A percentile compares a stretch with the other conserved stretches of the same genome.
phyloP scores from a whole-genome alignment of 2,797 vertebrate species.

The Enteromius afrohamiltoni region DNA sequence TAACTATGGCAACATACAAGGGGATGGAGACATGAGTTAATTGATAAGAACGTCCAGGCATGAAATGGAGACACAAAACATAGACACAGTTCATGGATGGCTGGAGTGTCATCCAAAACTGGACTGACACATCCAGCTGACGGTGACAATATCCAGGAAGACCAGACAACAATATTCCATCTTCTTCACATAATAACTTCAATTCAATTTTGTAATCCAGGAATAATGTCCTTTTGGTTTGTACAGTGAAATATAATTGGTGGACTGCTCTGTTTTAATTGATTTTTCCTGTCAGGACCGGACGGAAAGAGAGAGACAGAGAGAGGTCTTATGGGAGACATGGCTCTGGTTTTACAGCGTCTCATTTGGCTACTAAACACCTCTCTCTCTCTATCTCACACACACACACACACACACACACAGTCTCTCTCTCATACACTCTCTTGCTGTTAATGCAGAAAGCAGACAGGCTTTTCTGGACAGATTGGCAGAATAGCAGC shows the following conservation, averaged over 20 bases:
- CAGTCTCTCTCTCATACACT: background rate
- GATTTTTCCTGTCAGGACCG: constrained; percentile 49
- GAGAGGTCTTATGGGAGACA: constrained; percentile 45
- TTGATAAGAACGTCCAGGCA: too few relatives aligned
- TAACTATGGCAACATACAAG: too few relatives aligned
- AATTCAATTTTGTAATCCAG: constrained; percentile 48
- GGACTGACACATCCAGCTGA: too few relatives aligned
- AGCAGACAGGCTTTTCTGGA: constrained; percentile 40
- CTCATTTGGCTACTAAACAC: constrained; percentile 43
- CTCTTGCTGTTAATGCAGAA: constrained; percentile 18
- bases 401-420: too few relatives aligned
- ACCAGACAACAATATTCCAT: constrained; percentile 20
- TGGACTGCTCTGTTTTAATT: constrained; percentile 44
- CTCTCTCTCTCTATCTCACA: background rate
- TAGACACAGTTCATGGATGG: too few relatives aligned
- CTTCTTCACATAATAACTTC: constrained; percentile 42
- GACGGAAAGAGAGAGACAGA: constrained; percentile 11
- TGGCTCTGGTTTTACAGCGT: constrained; percentile 2
- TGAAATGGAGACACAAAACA: too few relatives aligned
- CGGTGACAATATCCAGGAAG: background rate
- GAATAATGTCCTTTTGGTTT: constrained; percentile 52
- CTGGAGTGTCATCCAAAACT: too few relatives aligned
- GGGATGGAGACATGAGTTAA: too few relatives aligned
- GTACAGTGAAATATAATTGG: constrained; percentile 52
- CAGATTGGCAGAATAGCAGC: constrained; percentile 48